A percentile compares a stretch with the other conserved stretches of the same genome.
Evolutionary conservation across 2,797 vertebrate genomes (phyloP).

Genomic region (Premnoplex brunnescens): DNA sequence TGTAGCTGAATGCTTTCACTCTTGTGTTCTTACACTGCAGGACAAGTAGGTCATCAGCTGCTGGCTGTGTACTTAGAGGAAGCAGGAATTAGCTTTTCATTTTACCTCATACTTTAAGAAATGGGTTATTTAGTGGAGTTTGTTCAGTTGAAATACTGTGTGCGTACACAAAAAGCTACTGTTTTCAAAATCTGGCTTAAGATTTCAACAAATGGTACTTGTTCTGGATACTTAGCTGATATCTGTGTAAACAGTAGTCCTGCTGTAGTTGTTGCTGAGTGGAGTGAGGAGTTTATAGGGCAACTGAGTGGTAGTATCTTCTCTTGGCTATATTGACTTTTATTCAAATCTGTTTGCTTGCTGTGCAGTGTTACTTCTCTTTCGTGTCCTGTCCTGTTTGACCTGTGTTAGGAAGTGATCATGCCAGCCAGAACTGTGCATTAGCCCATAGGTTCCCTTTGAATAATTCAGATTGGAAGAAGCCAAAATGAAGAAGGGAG

Average conservation of each 20-base stretch:
- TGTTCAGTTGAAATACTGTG: neutral
- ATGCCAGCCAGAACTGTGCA: neutral
- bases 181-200: constrained; percentile 54
- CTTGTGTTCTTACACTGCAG: neutral
- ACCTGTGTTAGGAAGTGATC: neutral
- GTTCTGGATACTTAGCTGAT: constrained; percentile 2
- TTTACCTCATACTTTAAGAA: neutral
- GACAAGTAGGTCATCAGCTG: constrained; percentile 14
- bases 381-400: neutral
- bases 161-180: constrained; percentile 5
- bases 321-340: neutral
- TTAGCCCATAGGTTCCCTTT: neutral
- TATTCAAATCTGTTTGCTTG: neutral
- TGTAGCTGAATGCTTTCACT: neutral
- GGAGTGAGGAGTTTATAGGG: neutral
- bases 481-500: neutral
- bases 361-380: neutral
- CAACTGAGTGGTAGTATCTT: neutral
- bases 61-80: neutral
- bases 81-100: constrained; percentile 15
- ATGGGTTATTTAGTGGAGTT: neutral
- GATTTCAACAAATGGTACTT: constrained; percentile 21
- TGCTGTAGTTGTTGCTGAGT: neutral
- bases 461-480: neutral
- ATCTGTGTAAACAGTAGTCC: neutral